Evolutionary conservation across 2,888 invertebrate species (phyloP).

Genomic region (Phrixothrix hirtus): DNA sequence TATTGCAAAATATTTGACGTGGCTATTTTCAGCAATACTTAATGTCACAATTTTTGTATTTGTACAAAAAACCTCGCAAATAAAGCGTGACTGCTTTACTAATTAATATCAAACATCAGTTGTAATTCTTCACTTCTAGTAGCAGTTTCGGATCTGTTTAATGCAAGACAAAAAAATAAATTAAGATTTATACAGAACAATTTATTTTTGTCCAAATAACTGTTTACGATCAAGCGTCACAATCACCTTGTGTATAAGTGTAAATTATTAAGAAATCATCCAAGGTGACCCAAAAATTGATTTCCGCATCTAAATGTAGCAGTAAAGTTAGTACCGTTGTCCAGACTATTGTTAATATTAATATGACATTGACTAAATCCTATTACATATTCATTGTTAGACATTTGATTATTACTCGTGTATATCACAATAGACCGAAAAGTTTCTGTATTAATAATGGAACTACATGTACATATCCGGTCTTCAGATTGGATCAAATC

Average conservation of each 20-base stretch:
- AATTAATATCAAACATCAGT: too few species aligned
- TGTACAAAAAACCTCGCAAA: too few species aligned
- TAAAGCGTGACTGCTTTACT: too few species aligned
- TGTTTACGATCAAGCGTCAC: constrained; percentile 12
- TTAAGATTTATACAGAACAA: constrained; percentile 1
- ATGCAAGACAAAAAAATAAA: too few species aligned
- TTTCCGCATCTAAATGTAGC: constrained; percentile 28
- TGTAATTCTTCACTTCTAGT: too few species aligned
- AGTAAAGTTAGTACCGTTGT: constrained; percentile 13
- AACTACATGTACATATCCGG: too few species aligned
- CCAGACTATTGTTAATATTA: constrained; percentile 30
- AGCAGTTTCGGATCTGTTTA: too few species aligned
- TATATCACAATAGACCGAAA: constrained; percentile 3
- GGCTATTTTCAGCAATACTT: too few species aligned
- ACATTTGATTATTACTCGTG: constrained; percentile 16
- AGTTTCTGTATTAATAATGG: constrained; percentile 7
- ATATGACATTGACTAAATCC: constrained; percentile 28
- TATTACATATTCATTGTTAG: constrained; percentile 21
- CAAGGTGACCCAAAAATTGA: constrained; percentile 35
- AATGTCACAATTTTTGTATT: too few species aligned
- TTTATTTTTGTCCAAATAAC: constrained; percentile 15
- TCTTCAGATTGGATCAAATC: too few species aligned
- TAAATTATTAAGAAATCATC: constrained; percentile 18
- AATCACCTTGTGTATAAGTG: constrained; percentile 21
- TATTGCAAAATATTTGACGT: too few species aligned